Evolutionary conservation across 2,888 invertebrate genomes (phyloP), one percentile per base, ranked within the genome.

Genomic region (Spilosoma lubricipeda): DNA sequence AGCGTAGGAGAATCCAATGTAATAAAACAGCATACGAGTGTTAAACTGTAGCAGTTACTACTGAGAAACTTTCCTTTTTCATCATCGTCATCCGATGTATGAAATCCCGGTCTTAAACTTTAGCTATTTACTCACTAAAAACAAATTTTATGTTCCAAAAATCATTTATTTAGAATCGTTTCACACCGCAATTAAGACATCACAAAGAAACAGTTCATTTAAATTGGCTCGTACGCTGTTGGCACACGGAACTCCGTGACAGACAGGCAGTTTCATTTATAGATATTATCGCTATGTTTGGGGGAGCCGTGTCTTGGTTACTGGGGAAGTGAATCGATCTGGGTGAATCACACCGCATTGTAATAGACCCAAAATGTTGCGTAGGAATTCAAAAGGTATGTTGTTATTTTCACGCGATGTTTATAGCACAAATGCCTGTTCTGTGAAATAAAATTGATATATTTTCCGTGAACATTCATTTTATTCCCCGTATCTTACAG

Each of bases 231-330:
- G 69, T 42, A 56, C 30, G 23, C 59, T 74, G 64, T 67, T 71
- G 76, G 67, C 73, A 69, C 65, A 48, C 70, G 70, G 63, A 75
- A 72, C 59, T 59, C 52, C 64, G 67, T 70, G 73, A 69, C 65
- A 71, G 76, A 66, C 69, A 59, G 63, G 66, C 71, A 36, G 71
- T 52, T 76, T 73, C 73, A 71, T 74, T 68, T 68, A 42, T 42
- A 73, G 73, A 76, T 76, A 74, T n/a, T 66, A 71, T 71, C 76
- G 68, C 69, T 52, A 65, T 74, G 70, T 74, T 74, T 70, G 36
- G 73, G 73, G 66, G 48, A 66, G 27, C n/a, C 52, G 70, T 36
- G 69, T 56, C 68, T 71, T 45, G 67, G 64, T 76, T 64, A 71
- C 64, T 52, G 30, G 42, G 70, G 52, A 59, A 68, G 36, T 71